Base-by-base conservation (phyloP, 2,797 vertebrate species). In the Alca torda region DNA sequence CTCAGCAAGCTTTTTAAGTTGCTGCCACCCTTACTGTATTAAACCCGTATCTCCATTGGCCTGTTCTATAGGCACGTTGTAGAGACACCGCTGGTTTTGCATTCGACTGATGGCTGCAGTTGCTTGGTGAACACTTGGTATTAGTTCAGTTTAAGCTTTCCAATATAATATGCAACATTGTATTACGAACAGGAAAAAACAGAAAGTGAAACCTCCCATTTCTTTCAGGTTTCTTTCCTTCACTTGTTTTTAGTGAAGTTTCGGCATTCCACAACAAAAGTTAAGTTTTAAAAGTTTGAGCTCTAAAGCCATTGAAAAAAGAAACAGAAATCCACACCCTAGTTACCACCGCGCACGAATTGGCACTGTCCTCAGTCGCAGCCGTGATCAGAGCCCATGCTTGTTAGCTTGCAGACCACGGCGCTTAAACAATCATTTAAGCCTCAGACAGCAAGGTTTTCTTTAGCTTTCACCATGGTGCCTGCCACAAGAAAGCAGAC, bases 61-160 rank as follows among this genome's bases (percentile, higher is more conserved):
- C 33, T 48, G 33, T 28, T 50, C 63, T 9, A 68, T 0, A 48
- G 37, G 8, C 23, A 1, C 12, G 2, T 2, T 8, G 26, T 0
- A 45, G 6, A 33, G n/a, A 68, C 3, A 33, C 18, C 56, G 11
- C 23, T 6, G 41, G 18, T 4, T 63, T 82, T 56, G 35, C 15
- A 18, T 21, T 39, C 65, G 16, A 17, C 13, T 9, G 13, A 72
- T 2, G 2, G 41, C 37, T 53, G 31, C 2, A 0, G 26, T 53
- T 45, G 31, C 74, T 19, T 16, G 17, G 31, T 24, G n/a, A 51
- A 46, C 50, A 20, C 20, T 33, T 10, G 18, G 31, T 7, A 23
- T 18, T 20, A 19, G 33, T 7, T 84, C 9, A 6, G 11, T 5
- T 82, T 14, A 45, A 48, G 13, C 12, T 76, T 77, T 28, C 82